A percentile compares a stretch with the other conserved stretches of the same genome.
These are phyloP conservation scores for Leptoclinus maculatus DNA, from an alignment of 2,797 vertebrate species.

Conservation along the genomic window DNA sequence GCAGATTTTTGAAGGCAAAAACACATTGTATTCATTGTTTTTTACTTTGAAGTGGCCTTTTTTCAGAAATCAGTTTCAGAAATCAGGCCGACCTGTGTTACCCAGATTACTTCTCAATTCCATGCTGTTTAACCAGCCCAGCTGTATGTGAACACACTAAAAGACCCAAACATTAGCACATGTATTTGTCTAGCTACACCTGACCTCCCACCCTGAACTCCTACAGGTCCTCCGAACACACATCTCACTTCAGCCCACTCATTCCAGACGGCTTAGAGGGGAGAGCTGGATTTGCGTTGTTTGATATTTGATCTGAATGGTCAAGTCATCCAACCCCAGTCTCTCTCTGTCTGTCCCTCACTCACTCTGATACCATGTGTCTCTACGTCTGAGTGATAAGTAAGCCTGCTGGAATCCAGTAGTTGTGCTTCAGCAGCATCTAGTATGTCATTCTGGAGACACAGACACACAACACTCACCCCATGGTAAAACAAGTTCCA, in stretches of 20 bases:
- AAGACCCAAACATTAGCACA: not conserved
- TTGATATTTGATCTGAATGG: slow-evolving; percentile 80
- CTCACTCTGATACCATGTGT: slow-evolving; percentile 1
- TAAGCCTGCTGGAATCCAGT: slow-evolving; percentile 73
- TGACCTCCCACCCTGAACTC: slow-evolving; percentile 40
- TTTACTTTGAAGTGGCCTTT: not conserved
- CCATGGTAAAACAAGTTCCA: not conserved
- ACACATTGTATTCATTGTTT: not conserved
- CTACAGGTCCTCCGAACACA: slow-evolving; percentile 35
- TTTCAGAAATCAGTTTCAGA: not conserved
- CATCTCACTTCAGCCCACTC: slow-evolving; percentile 61
- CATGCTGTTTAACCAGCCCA: not conserved
- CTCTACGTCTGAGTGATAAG: slow-evolving; percentile 56
- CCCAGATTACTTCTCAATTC: not conserved
- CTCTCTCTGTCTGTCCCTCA: not conserved
- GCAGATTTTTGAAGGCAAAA: not conserved
- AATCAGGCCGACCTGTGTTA: not conserved
- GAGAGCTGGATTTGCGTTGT: slow-evolving; percentile 63
- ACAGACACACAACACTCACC: not conserved
- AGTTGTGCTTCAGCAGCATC: slow-evolving; percentile 69
- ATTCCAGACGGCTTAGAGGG: slow-evolving; percentile 65
- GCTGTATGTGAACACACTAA: not conserved
- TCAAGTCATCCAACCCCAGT: slow-evolving; percentile 44
- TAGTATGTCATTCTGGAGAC: slow-evolving; percentile 54
- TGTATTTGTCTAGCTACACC: slow-evolving; percentile 18